Evolutionary conservation across 1,140 invertebrate genomes (phyloP).

Genomic region (Macrotrachela quadricornifera): DNA sequence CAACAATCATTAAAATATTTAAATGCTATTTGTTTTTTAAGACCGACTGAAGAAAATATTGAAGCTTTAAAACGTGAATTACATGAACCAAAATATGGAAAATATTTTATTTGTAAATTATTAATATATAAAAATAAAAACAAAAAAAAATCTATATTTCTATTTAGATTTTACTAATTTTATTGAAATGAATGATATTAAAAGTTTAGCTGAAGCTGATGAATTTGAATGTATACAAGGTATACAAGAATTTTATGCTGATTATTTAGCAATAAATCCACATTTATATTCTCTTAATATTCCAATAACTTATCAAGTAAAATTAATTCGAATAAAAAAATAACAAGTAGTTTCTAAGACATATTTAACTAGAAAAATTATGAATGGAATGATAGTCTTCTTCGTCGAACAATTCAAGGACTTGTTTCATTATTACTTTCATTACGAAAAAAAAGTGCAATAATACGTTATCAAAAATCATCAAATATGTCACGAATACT

Average conservation of each 20-base stretch:
- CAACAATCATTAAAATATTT: conserved; percentile 56
- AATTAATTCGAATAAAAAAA: not conserved
- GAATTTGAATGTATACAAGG: conserved; percentile 87
- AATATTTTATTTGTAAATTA: conserved; percentile 83
- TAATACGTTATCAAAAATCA: conserved; percentile 69
- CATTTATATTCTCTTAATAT: conserved; percentile 55
- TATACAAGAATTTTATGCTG: conserved; percentile 72
- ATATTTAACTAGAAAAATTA: not conserved
- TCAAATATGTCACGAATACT: conserved; percentile 63
- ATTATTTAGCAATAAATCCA: conserved; percentile 70
- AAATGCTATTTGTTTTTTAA: conserved; percentile 80
- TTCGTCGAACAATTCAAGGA: conserved; percentile 60
- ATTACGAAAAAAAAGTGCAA: conserved; percentile 57
- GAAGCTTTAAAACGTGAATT: conserved; percentile 62
- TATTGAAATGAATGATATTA: conserved; percentile 84
- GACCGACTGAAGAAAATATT: conserved; percentile 84
- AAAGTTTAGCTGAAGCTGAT: conserved; percentile 80
- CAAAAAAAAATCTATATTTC: not conserved
- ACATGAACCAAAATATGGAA: conserved; percentile 72
- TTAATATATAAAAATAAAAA: not conserved
- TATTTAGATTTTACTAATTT: conserved; percentile 82
- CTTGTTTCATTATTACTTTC: conserved; percentile 66
- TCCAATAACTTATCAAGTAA: conserved; percentile 29
- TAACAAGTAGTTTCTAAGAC: not conserved
- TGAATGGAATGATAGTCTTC: conserved; percentile 47